phyloP scores from a whole-genome alignment of 2,113 vertebrate species.

The Scomber colias region DNA sequence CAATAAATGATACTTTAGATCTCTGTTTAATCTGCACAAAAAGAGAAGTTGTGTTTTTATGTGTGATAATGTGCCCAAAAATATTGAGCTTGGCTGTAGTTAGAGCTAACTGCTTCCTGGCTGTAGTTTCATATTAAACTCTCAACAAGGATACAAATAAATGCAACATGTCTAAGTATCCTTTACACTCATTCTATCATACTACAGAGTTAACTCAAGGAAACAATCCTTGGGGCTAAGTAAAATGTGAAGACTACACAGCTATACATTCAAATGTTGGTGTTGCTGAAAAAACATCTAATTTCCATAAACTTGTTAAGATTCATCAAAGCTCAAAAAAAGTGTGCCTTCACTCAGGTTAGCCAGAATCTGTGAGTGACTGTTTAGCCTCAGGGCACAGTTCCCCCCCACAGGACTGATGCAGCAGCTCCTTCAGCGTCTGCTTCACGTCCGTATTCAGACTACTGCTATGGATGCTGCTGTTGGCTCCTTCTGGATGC shows the following conservation, averaged over 20 bases:
- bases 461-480: slow-evolving; percentile 58
- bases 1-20: no score
- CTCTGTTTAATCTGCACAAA: no score
- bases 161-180: neutral
- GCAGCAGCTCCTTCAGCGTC: slow-evolving; percentile 85
- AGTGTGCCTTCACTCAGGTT: slow-evolving; percentile 14
- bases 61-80: no score
- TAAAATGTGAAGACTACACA: slow-evolving; percentile 2
- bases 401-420: slow-evolving; percentile 79
- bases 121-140: neutral
- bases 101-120: neutral
- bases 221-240: slow-evolving; percentile 2
- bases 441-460: slow-evolving; percentile 82
- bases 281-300: neutral
- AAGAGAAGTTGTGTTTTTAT: no score
- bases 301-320: neutral
- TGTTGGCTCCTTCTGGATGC: slow-evolving; percentile 71
- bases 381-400: slow-evolving; percentile 81
- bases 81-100: neutral
- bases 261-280: slow-evolving; percentile 30
- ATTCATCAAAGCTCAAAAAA: neutral
- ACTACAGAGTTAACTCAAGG: neutral
- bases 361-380: slow-evolving; percentile 72
- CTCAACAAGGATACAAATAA: neutral
- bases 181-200: neutral